Evolutionary conservation across 1,140 invertebrate genomes (phyloP), one percentile per base, ranked within the genome.

Genomic region (Cheumatopsyche charites): DNA sequence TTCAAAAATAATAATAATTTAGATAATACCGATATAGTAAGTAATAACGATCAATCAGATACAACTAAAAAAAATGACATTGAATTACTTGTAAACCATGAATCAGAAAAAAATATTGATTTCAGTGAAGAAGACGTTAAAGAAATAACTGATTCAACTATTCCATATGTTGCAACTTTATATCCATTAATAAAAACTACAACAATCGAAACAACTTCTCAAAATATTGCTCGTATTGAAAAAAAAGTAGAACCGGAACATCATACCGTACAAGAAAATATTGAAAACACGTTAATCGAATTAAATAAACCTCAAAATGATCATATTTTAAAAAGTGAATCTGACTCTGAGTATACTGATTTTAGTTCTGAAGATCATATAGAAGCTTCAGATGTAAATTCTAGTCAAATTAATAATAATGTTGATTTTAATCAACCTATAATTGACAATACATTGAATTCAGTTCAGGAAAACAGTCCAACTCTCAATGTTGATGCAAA

Each of bases 141-240:
- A 1, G 66, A 68, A 15, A 68, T 68, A 29, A 41, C 15, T 23
- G 66, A 55, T 41, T 36, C 66, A n/a, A 68, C 66, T 26, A 41
- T 68, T 55, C 66, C 66, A 36, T 68, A 68, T 42, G 47, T 68
- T 29, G 47, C 66, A 13, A 68, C 66, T 29, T 41, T 68, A 1
- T 68, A 36, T 29, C 66, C 66, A 41, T 36, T 23, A 4, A 55
- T 58, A n/a, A 68, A 25, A 68, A 68, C 13, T 26, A 68, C 66
- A 29, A 13, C 13, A 11, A 36, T 68, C 5, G 66, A 55, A 19
- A 29, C 25, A 15, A 68, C 66, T 15, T 68, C 66, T 23, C 45
- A 68, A 68, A 68, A 68, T 45, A 36, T 68, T 45, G 41, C 47
- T 42, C 9, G 43, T 23, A 63, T 58, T 55, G 47, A 47, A 58